These are phyloP conservation scores for Aphis craccivora DNA, from an alignment of 1,140 invertebrate species.

Conservation along the genomic window DNA sequence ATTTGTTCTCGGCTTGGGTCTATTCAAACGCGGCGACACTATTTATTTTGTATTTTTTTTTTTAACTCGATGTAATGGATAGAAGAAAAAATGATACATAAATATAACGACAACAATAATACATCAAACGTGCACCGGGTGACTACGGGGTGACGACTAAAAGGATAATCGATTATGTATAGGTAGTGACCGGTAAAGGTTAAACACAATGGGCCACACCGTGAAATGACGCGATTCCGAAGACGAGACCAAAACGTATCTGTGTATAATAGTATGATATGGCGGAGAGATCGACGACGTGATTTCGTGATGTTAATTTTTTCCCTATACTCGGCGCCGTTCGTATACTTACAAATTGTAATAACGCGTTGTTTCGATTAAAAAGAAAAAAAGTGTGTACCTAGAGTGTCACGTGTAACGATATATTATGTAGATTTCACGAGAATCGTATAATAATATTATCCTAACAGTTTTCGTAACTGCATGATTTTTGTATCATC, in stretches of 20 bases:
- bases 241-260: background rate
- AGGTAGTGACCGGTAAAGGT: constrained; percentile 45
- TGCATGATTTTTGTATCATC: background rate
- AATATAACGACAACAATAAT: constrained; percentile 40
- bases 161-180: constrained; percentile 49
- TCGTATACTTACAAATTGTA: background rate
- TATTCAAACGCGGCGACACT: constrained; percentile 35
- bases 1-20: constrained; percentile 24
- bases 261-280: background rate
- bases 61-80: background rate
- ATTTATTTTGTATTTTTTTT: constrained; percentile 36
- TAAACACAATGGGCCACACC: constrained; percentile 52
- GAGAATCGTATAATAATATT: background rate
- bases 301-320: constrained; percentile 4
- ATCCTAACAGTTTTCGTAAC: background rate
- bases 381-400: background rate
- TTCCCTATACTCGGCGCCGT: background rate
- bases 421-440: background rate
- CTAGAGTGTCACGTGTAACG: background rate
- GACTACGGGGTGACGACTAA: constrained; percentile 7
- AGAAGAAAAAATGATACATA: background rate
- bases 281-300: background rate
- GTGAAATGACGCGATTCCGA: constrained; percentile 33
- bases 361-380: background rate
- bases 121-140: constrained; percentile 19